A percentile compares a stretch with the other conserved stretches of the same genome.
These are phyloP conservation scores for Apamea monoglypha DNA, from an alignment of 2,888 invertebrate species.

Conservation along the genomic window DNA sequence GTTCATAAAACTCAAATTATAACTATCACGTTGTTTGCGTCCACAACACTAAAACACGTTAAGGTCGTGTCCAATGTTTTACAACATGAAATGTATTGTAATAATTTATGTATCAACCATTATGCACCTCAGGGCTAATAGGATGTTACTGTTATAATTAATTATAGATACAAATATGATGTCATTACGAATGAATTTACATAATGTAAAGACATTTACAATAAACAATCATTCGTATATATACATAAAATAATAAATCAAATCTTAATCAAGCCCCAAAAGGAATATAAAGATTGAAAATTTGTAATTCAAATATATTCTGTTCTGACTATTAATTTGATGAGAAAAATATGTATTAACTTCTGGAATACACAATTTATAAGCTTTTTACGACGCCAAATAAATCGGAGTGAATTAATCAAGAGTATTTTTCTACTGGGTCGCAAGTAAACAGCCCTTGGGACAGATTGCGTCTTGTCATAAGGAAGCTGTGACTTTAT, in stretches of 20 bases:
- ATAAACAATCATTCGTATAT: constrained; percentile 20
- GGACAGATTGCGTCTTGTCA: constrained; percentile 74
- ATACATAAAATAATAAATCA: constrained; percentile 42
- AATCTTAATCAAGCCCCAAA: constrained; percentile 37
- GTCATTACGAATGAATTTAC: constrained; percentile 32
- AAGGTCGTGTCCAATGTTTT: constrained; percentile 12
- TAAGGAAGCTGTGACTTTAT: constrained; percentile 72
- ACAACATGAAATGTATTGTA: constrained; percentile 23
- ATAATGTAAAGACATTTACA: constrained; percentile 43
- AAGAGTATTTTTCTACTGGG: constrained; percentile 77
- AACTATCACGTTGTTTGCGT: background rate
- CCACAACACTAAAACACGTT: constrained; percentile 18
- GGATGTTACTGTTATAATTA: constrained; percentile 29
- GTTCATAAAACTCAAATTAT: constrained; percentile 35
- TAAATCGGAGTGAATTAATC: constrained; percentile 80
- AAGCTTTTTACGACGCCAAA: constrained; percentile 69
- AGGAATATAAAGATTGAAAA: constrained; percentile 50
- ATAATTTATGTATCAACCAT: background rate
- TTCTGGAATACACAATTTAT: constrained; percentile 66
- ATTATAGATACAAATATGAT: constrained; percentile 39
- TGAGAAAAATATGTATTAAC: constrained; percentile 63
- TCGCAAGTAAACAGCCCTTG: constrained; percentile 75
- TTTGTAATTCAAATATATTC: constrained; percentile 62
- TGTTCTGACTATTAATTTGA: constrained; percentile 53
- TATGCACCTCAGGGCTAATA: constrained; percentile 11